A percentile compares a stretch with the other conserved stretches of the same genome.
These are phyloP conservation scores for Cylloceria caligata DNA, from an alignment of 2,888 invertebrate species.

Conservation along the genomic window DNA sequence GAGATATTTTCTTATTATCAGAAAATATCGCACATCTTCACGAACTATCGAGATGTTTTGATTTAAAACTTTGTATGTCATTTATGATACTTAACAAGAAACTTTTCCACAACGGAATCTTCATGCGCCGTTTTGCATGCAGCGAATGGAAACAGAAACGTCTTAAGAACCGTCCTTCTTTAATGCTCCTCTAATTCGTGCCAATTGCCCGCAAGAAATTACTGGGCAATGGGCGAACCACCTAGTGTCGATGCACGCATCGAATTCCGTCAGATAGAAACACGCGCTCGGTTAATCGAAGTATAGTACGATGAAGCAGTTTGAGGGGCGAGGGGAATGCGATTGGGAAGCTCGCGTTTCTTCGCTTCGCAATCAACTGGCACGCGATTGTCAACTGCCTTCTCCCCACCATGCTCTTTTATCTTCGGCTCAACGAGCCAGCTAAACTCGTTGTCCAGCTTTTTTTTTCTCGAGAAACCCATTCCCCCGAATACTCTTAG, in stretches of 20 bases:
- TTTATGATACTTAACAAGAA: neutral
- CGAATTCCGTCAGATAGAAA: slow-evolving; percentile 66
- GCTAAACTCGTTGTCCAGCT: slow-evolving; percentile 64
- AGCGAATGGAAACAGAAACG: neutral
- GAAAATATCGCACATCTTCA: neutral
- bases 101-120: neutral
- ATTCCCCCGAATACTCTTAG: slow-evolving; percentile 50
- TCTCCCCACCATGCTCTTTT: slow-evolving; percentile 29
- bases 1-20: no score
- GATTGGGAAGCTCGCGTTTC: slow-evolving; percentile 65
- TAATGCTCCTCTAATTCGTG: slow-evolving; percentile 60
- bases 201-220: slow-evolving; percentile 60
- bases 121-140: neutral
- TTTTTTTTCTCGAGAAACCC: slow-evolving; percentile 34
- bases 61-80: neutral
- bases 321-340: slow-evolving; percentile 65
- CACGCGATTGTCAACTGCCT: slow-evolving; percentile 63
- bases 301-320: slow-evolving; percentile 41
- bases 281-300: slow-evolving; percentile 57
- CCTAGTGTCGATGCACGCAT: slow-evolving; percentile 66
- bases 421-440: slow-evolving; percentile 38
- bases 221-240: neutral
- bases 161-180: slow-evolving; percentile 5
- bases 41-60: neutral
- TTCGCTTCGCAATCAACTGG: slow-evolving; percentile 58